These are phyloP conservation scores for Drosophila prolongata DNA, from an alignment of 2,888 invertebrate species.

Conservation along the genomic window DNA sequence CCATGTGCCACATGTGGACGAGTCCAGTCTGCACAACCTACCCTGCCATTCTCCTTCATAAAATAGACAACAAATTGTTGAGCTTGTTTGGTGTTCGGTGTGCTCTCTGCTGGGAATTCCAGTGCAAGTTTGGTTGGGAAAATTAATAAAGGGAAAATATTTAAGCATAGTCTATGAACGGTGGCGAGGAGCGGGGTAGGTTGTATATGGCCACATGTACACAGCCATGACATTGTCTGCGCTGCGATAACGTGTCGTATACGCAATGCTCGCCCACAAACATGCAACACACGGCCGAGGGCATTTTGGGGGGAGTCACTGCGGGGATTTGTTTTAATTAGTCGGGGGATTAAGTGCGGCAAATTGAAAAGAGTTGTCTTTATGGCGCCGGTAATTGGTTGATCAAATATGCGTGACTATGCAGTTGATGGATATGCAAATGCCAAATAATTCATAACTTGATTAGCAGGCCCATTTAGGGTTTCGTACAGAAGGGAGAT, in stretches of 20 bases:
- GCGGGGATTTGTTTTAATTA: constrained; percentile 67
- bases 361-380: constrained; percentile 54
- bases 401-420: constrained; percentile 29
- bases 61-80: constrained; percentile 66
- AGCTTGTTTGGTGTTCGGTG: constrained; percentile 45
- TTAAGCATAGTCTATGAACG: constrained; percentile 47
- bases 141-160: constrained; percentile 71
- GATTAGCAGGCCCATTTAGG: constrained; percentile 12
- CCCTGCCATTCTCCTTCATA: background rate
- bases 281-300: constrained; percentile 1
- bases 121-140: constrained; percentile 29
- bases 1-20: constrained; percentile 30
- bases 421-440: constrained; percentile 33
- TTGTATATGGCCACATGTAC: constrained; percentile 40
- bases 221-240: constrained; percentile 41
- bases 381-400: constrained; percentile 21
- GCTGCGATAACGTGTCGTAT: constrained; percentile 58
- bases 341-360: constrained; percentile 48
- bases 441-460: constrained; percentile 34
- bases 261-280: constrained; percentile 49
- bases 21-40: background rate
- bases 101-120: constrained; percentile 25
- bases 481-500: background rate
- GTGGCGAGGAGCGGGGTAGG: background rate
- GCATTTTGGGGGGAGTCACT: constrained; percentile 35